Conservation (phyloP, 2,888 invertebrate genomes). For the Arrhopalites spinosus region DNA sequence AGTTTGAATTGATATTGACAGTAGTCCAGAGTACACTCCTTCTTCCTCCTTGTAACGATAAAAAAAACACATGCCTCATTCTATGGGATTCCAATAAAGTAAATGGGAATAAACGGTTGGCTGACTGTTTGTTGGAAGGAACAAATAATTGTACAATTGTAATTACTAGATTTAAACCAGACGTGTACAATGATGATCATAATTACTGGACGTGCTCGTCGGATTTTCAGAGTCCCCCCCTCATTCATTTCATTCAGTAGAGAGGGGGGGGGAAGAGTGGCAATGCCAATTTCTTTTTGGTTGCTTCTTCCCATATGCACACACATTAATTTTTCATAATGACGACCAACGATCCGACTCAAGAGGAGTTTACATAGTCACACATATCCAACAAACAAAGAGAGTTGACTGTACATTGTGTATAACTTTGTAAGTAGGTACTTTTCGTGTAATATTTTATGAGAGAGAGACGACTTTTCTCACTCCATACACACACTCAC, state of each 20-base stretch:
- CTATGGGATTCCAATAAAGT: not conserved
- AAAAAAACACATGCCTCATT: too few relatives aligned
- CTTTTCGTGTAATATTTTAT: too few relatives aligned
- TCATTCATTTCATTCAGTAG: not conserved
- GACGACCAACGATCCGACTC: not conserved
- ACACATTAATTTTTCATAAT: not conserved
- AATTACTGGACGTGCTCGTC: constrained; percentile 24
- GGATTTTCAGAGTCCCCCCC: constrained; percentile 4
- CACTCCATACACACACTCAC: not conserved
- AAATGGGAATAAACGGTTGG: constrained; percentile 30
- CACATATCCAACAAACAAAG: constrained; percentile 1
- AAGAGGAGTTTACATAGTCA: not conserved
- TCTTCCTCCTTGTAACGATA: too few relatives aligned
- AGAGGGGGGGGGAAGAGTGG: too few relatives aligned
- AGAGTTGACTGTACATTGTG: not conserved
- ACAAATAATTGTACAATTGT: constrained; percentile 19
- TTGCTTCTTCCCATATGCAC: too few relatives aligned
- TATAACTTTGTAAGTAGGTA: not conserved
- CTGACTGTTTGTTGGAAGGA: constrained; percentile 3
- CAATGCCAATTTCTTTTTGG: too few relatives aligned
- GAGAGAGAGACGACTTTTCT: not conserved
- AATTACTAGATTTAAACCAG: not conserved
- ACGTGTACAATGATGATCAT: not conserved
- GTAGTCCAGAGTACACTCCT: too few relatives aligned
- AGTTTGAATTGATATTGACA: too few relatives aligned